Conservation (phyloP, 2,888 invertebrate species). For the Bruchidius siliquastri region DNA sequence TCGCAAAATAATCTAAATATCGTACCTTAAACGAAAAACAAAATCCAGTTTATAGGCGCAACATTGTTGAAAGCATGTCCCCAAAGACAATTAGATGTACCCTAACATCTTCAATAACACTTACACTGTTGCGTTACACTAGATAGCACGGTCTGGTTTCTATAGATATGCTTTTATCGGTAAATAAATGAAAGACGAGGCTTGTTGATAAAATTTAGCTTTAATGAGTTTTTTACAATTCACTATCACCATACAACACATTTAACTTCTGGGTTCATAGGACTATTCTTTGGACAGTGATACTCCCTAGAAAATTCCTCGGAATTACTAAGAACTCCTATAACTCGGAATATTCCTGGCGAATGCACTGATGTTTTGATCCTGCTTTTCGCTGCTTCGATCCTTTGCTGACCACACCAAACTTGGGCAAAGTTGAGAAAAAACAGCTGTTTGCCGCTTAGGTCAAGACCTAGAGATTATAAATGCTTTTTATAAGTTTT, state of each 20-base stretch:
- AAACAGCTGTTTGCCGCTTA: conserved; percentile 78
- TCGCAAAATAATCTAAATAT: too few relatives aligned
- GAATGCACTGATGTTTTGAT: conserved; percentile 80
- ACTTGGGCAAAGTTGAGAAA: conserved; percentile 86
- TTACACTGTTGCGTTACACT: too few relatives aligned
- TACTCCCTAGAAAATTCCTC: conserved; percentile 71
- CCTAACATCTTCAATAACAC: too few relatives aligned
- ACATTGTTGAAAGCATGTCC: too few relatives aligned
- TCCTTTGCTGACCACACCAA: conserved; percentile 78
- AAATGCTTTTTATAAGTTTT: neutral
- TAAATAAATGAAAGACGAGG: too few relatives aligned
- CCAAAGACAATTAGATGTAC: too few relatives aligned
- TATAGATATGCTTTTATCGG: too few relatives aligned
- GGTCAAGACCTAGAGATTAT: conserved; percentile 49
- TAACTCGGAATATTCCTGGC: conserved; percentile 63
- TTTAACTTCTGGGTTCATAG: conserved; percentile 75
- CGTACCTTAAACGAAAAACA: too few relatives aligned
- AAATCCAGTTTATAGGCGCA: too few relatives aligned
- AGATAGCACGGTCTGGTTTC: too few relatives aligned
- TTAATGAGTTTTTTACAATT: neutral
- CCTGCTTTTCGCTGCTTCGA: conserved; percentile 75
- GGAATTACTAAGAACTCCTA: conserved; percentile 58
- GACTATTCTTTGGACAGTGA: conserved; percentile 64
- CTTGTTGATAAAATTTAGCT: neutral
- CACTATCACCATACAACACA: conserved; percentile 69